Evolutionary conservation across 2,113 vertebrate species (phyloP), one percentile per base, ranked within the genome.

Genomic region (Varanus komodoensis): DNA sequence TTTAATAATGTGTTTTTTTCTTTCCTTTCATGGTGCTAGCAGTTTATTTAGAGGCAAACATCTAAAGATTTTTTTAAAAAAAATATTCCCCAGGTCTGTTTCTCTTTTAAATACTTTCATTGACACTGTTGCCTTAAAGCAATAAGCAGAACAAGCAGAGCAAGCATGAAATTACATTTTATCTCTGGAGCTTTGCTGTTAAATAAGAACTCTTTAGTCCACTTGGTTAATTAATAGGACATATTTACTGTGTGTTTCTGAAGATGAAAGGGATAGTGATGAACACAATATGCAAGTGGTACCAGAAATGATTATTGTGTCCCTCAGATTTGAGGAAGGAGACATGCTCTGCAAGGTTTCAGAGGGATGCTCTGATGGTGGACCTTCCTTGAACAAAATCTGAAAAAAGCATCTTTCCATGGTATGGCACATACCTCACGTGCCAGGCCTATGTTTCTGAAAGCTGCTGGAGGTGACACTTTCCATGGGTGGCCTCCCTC

Each of bases 81-180:
- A 23, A 89, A 78, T 79, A 85, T 86, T 23, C 84, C 95, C 96
- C 92, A 82, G 90, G 96, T 94, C 92, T 94, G 95, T 95, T 95
- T 93, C 74, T 97, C 93, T 95, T 95, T 96, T 97, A 96, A 97
- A 96, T 94, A 94, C 93, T 96, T 96, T 91, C 91, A 92, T 91
- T 86, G 87, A 96, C 95, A 97, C 89, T 95, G 96, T 95, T 93
- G 85, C 94, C 96, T 95, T 96, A 97, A 97, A 95, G 94, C 93
- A 96, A 90, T 97, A 96, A 95, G 93, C 32, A 71, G 87, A 85
- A 84, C 89, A 96, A 95, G 93, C 93, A 96, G 91, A 96, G 5
- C 52, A 95, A 96, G 95, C 96, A 95, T 96, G 94, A 97, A 97
- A 97, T 97, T 97, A 91, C 94, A 96, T 93, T 96, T 89, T 92